Base-by-base conservation (phyloP, 2,888 invertebrate species). In the Chrysopilus asiliformis region DNA sequence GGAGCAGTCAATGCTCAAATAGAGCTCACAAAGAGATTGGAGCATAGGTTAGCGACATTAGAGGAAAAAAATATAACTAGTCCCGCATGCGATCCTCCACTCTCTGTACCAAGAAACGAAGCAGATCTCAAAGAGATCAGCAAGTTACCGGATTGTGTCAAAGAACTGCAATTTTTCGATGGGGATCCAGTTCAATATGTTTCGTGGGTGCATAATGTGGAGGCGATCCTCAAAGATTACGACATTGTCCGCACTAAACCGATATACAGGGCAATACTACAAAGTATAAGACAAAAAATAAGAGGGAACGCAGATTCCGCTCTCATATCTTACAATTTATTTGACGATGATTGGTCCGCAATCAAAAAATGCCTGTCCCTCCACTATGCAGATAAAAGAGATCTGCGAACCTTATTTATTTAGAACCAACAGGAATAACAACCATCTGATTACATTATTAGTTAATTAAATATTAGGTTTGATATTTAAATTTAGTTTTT, bases 351-450 rank as follows among this genome's bases (percentile, higher is more conserved):
- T 14, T 46, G 45, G 43, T n/a, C 7, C 0, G 32, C 41, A 6
- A 45, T 45, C 1, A 47, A 48, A 25, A n/a, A n/a, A n/a, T n/a
- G n/a, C n/a, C n/a, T n/a, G n/a, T 45, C 43, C 4, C 36, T 48
- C 7, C 44, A 47, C 10, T 44, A 45, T 24, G 45, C 44, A 2
- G 44, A 44, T 17, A 49, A 47, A 14, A 32, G 43, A 16, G 47
- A 47, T 26, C 18, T 45, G 1, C 30, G 42, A 10, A 44, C 44
- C 1, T 24, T 45, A n/a, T n/a, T n/a, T n/a, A n/a, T n/a, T n/a
- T n/a, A n/a, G n/a, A n/a, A n/a, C n/a, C n/a, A n/a, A n/a, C n/a
- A n/a, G n/a, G n/a, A n/a, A n/a, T n/a, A n/a, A n/a, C n/a, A n/a
- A n/a, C n/a, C n/a, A n/a, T n/a, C n/a, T n/a, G n/a, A n/a, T n/a